Percentiles rank a stretch among this genome's conserved stretches.
Evolutionary conservation across 2,797 vertebrate species (phyloP).

Genomic region (Peromyscus eremicus): DNA sequence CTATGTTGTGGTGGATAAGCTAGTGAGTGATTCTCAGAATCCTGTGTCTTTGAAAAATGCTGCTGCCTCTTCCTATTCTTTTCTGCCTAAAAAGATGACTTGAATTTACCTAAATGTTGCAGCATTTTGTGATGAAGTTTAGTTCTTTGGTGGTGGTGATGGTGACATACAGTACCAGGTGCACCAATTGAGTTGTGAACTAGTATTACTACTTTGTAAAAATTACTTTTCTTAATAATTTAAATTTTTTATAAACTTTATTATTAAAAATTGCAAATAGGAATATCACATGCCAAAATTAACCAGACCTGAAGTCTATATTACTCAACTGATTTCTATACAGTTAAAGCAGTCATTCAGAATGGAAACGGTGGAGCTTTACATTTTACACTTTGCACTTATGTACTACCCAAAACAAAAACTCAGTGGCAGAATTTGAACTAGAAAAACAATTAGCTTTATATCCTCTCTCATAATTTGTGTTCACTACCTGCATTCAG

Average conservation of each 20-base stretch:
- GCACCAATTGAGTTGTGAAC: not conserved
- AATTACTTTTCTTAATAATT: not conserved
- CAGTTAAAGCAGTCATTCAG: not conserved
- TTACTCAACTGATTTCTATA: not conserved
- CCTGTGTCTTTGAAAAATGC: conserved; percentile 46
- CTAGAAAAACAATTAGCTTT: not conserved
- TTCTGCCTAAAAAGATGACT: conserved; percentile 18
- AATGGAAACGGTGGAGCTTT: not conserved
- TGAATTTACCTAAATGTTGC: conserved; percentile 2
- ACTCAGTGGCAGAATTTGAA: not conserved
- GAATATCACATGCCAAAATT: not conserved
- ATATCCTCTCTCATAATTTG: not conserved
- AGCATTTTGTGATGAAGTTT: conserved; percentile 48
- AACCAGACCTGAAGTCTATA: not conserved
- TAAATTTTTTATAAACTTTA: not conserved
- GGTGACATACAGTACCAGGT: not conserved
- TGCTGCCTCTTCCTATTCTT: conserved; percentile 30
- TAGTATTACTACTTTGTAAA: not conserved
- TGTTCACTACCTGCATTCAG: not conserved
- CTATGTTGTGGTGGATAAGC: conserved; percentile 39
- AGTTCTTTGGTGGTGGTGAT: not conserved
- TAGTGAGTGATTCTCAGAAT: conserved; percentile 33
- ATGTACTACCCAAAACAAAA: not conserved
- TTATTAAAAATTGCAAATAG: not conserved
- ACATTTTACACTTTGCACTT: not conserved